A percentile compares a stretch with the other conserved stretches of the same genome.
These are phyloP conservation scores for Solen grandis DNA, from an alignment of 1,140 invertebrate species.

Conservation along the genomic window DNA sequence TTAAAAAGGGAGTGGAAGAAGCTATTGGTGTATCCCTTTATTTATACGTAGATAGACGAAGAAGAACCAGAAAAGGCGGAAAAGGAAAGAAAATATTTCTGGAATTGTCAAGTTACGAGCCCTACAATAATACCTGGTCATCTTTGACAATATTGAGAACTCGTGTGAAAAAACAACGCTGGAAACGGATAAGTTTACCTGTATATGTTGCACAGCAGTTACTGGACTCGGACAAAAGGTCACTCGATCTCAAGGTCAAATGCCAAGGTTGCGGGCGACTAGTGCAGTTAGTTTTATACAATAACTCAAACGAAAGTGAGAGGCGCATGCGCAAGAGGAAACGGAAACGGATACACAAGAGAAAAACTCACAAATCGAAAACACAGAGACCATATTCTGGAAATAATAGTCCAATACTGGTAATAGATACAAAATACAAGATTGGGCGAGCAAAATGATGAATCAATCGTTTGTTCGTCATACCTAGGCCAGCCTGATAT, in stretches of 20 bases:
- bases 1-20: not conserved
- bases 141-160: conserved; percentile 13
- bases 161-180: conserved; percentile 38
- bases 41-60: conserved; percentile 25
- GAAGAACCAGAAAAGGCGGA: conserved; percentile 22
- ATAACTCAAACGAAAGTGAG: not conserved
- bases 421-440: conserved; percentile 17
- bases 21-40: conserved; percentile 23
- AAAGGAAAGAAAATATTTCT: conserved; percentile 46
- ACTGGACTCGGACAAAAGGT: conserved; percentile 18
- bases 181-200: conserved; percentile 46
- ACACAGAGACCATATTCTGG: not conserved
- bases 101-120: conserved; percentile 5
- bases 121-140: conserved; percentile 10
- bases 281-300: conserved; percentile 35
- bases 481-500: too few species aligned
- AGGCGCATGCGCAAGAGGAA: not conserved
- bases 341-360: not conserved
- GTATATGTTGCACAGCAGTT: conserved; percentile 25
- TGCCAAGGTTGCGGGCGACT: conserved; percentile 44
- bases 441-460: too few species aligned
- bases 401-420: conserved; percentile 22
- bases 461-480: too few species aligned
- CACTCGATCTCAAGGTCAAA: conserved; percentile 28
- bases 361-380: not conserved